These are phyloP conservation scores for Drosophila kikkawai DNA, from an alignment of 1,140 invertebrate genomes.

Conservation along the genomic window DNA sequence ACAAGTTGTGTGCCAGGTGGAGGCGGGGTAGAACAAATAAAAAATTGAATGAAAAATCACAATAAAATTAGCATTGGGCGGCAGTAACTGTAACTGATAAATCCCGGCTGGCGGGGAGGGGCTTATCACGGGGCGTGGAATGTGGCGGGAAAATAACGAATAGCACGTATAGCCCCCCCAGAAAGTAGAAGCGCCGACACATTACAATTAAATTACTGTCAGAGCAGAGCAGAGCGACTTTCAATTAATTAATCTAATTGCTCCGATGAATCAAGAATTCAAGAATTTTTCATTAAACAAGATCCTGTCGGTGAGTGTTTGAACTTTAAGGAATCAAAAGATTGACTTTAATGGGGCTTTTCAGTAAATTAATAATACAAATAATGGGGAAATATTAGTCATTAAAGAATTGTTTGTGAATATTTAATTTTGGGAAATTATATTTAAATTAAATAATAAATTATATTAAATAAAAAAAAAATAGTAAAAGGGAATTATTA, in stretches of 20 bases:
- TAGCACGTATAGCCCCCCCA: conserved; percentile 51
- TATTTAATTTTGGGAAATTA: neutral
- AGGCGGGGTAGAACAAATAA: conserved; percentile 14
- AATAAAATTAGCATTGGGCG: conserved; percentile 13
- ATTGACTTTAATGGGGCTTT: neutral
- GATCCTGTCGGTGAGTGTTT: conserved; percentile 17
- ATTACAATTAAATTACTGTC: conserved; percentile 45
- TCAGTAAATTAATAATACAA: neutral
- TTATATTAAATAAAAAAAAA: too few relatives aligned
- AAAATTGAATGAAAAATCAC: conserved; percentile 32
- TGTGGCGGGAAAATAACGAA: conserved; percentile 22
- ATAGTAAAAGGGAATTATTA: too few relatives aligned
- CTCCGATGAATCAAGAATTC: conserved; percentile 35
- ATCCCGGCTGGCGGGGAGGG: neutral
- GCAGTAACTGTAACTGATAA: conserved; percentile 18
- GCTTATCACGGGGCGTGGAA: conserved; percentile 16
- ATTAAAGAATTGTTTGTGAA: neutral
- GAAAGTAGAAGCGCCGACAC: neutral
- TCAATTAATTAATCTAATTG: conserved; percentile 76
- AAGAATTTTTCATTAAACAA: neutral
- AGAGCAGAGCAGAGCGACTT: conserved; percentile 5
- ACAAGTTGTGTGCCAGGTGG: neutral
- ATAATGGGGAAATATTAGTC: neutral
- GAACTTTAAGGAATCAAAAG: neutral
- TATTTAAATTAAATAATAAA: too few relatives aligned